Percentiles rank a stretch among this genome's conserved stretches.
Evolutionary conservation across 2,113 vertebrate genomes (phyloP).

Genomic region (Cynopterus brachyotis): DNA sequence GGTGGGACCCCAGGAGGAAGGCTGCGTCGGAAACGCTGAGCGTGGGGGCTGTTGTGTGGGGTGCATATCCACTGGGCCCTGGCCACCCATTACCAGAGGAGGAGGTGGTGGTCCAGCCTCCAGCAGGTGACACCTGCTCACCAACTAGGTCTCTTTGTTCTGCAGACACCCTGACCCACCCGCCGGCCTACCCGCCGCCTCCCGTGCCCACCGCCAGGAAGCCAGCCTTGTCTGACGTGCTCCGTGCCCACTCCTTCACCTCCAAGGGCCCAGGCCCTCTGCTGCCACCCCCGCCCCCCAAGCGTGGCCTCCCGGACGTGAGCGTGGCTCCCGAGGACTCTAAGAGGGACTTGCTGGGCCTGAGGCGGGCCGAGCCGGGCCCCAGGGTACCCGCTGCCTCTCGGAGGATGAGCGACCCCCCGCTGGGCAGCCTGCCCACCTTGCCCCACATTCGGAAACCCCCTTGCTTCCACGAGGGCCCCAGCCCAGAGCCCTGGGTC

Average conservation of each 20-base stretch:
- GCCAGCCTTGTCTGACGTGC: slow-evolving; percentile 31
- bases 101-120: background rate
- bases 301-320: slow-evolving; percentile 77
- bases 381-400: background rate
- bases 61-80: fast-evolving
- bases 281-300: slow-evolving; percentile 78
- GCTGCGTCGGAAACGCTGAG: background rate
- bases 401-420: slow-evolving; percentile 73
- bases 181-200: slow-evolving; percentile 93
- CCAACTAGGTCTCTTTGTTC: background rate
- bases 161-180: slow-evolving; percentile 83
- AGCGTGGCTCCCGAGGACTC: slow-evolving; percentile 41
- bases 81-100: fast-evolving
- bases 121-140: fast-evolving
- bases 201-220: slow-evolving; percentile 86
- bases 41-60: fast-evolving
- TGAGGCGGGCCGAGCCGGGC: slow-evolving; percentile 43
- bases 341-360: slow-evolving; percentile 74
- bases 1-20: background rate
- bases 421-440: background rate
- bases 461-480: slow-evolving; percentile 10
- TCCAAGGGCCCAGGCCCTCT: slow-evolving; percentile 69
- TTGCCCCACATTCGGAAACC: slow-evolving; percentile 73
- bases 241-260: slow-evolving; percentile 78
- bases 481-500: slow-evolving; percentile 57